Evolutionary conservation across 2,113 vertebrate species (phyloP).

Genomic region (Spea multiplicata): DNA sequence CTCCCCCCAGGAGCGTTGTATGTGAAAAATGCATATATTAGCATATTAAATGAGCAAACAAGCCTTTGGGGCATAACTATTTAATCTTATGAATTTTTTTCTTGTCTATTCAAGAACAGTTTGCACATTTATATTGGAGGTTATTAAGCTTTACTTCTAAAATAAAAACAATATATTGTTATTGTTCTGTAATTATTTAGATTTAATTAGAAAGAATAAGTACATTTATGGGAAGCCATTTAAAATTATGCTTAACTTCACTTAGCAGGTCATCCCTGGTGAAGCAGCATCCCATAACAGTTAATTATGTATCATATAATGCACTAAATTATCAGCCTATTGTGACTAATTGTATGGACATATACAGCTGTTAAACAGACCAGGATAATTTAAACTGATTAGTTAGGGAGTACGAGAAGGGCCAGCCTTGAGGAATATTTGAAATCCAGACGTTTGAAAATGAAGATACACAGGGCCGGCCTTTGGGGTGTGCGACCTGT

Average conservation of each 20-base stretch:
- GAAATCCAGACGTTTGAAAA: too few species aligned
- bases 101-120: not conserved
- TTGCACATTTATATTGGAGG: conserved; percentile 9
- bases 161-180: not conserved
- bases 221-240: not conserved
- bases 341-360: too few species aligned
- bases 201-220: conserved; percentile 24
- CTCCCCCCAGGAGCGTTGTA: conserved; percentile 2
- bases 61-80: conserved; percentile 14
- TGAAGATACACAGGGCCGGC: too few species aligned
- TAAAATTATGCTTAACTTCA: not conserved
- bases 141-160: not conserved
- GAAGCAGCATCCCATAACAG: not conserved
- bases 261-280: not conserved
- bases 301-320: too few species aligned
- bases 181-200: conserved; percentile 17
- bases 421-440: too few species aligned
- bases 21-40: conserved; percentile 35
- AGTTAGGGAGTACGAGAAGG: too few species aligned
- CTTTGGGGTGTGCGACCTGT: too few species aligned
- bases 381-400: too few species aligned
- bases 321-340: too few species aligned
- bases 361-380: too few species aligned
- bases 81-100: conserved; percentile 21
- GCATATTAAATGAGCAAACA: conserved; percentile 39